phyloP scores from a whole-genome alignment of 2,797 vertebrate species.

The Thaleichthys pacificus region DNA sequence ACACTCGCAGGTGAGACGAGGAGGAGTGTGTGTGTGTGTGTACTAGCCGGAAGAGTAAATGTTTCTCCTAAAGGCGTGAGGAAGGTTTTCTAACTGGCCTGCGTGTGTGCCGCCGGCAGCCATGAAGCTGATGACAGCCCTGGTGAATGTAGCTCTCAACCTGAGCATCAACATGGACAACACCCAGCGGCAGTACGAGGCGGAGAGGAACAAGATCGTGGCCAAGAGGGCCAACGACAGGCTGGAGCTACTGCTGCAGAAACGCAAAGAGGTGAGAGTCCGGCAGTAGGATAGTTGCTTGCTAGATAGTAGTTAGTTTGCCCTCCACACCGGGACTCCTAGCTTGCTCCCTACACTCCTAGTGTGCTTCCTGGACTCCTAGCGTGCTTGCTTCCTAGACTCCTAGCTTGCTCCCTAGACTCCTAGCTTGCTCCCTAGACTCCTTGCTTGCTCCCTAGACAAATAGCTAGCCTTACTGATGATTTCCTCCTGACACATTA shows the following conservation, averaged over 20 bases:
- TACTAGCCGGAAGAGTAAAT: background rate
- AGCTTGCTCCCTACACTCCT: no score
- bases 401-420: background rate
- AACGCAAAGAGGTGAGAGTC: slow-evolving; percentile 92
- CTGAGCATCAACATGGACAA: slow-evolving; percentile 99
- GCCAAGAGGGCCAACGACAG: slow-evolving; percentile 97
- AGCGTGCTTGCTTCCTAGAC: background rate
- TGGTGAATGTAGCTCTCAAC: slow-evolving; percentile 99
- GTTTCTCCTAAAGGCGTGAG: no score
- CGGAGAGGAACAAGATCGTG: slow-evolving; percentile 96
- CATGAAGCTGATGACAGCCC: slow-evolving; percentile 99
- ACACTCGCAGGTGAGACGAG: slow-evolving; percentile 89
- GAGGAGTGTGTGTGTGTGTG: slow-evolving; percentile 13
- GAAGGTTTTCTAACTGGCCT: background rate
- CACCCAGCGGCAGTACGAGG: slow-evolving; percentile 96
- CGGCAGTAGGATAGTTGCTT: background rate
- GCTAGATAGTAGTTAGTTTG: no score
- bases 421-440: no score
- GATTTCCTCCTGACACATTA: no score
- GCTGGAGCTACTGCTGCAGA: slow-evolving; percentile 93
- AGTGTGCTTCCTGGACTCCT: background rate
- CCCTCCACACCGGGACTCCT: no score
- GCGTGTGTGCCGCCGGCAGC: slow-evolving; percentile 69
- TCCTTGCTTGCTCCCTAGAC: no score
- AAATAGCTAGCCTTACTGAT: no score